phyloP scores from a whole-genome alignment of 2,113 vertebrate species.

The Albula goreensis region DNA sequence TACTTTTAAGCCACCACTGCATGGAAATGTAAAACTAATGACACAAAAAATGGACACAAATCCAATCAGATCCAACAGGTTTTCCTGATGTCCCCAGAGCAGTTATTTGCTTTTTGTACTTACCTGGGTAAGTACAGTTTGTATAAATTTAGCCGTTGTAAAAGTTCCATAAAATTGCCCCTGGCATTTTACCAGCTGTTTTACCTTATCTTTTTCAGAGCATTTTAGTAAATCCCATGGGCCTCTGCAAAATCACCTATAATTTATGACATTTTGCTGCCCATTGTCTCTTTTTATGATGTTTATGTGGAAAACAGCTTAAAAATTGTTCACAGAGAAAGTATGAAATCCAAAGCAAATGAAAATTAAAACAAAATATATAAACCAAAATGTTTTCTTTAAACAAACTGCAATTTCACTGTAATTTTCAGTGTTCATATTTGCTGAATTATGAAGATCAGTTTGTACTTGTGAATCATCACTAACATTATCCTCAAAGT shows the following conservation, averaged over 20 bases:
- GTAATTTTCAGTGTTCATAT: background rate
- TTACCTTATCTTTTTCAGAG: background rate
- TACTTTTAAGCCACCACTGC: slow-evolving; percentile 10
- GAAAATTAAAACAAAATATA: background rate
- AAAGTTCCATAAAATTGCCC: background rate
- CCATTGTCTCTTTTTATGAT: background rate
- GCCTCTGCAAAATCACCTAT: background rate
- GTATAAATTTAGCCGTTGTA: background rate
- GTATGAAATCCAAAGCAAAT: background rate
- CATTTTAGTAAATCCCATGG: background rate
- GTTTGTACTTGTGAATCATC: background rate
- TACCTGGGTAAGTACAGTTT: background rate
- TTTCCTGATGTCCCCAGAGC: background rate
- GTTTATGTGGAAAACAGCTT: background rate
- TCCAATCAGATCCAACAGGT: background rate
- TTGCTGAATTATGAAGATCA: background rate
- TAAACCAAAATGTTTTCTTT: background rate
- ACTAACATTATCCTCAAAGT: background rate
- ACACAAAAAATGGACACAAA: background rate
- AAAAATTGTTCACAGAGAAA: background rate
- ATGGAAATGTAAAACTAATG: background rate
- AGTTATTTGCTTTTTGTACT: background rate
- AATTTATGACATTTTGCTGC: background rate
- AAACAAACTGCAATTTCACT: background rate
- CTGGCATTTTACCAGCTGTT: background rate